Percentiles rank a stretch among this genome's conserved stretches.
These are phyloP conservation scores for Phoxinus phoxinus DNA, from an alignment of 2,113 vertebrate genomes.

Conservation along the genomic window DNA sequence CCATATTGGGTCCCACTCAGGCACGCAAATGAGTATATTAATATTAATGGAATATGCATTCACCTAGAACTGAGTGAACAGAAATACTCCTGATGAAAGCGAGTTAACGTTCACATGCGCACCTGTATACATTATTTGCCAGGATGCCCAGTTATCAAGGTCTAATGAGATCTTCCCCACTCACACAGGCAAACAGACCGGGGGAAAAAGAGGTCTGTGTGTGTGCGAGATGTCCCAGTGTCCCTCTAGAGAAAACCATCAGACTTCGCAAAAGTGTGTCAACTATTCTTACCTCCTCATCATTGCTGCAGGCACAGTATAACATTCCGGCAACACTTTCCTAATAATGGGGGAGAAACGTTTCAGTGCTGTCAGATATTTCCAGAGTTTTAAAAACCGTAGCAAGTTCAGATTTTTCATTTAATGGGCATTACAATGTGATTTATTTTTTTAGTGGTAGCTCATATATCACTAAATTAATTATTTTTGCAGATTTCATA, in stretches of 20 bases:
- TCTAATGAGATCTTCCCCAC: constrained; percentile 44
- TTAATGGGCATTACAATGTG: background rate
- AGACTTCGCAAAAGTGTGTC: constrained; percentile 47
- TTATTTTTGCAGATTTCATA: background rate
- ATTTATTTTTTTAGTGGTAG: background rate
- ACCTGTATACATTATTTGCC: constrained; percentile 38
- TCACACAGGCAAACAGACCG: background rate
- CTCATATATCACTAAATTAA: background rate
- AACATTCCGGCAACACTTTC: constrained; percentile 37
- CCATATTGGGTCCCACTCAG: constrained; percentile 53
- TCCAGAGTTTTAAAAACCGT: background rate
- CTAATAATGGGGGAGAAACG: constrained; percentile 27
- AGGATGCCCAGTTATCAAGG: constrained; percentile 47
- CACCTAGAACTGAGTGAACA: constrained; percentile 43
- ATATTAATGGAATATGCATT: constrained; percentile 48
- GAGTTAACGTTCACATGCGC: constrained; percentile 19
- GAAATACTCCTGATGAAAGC: constrained; percentile 39
- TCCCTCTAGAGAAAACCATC: constrained; percentile 38
- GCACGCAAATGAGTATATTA: constrained; percentile 51
- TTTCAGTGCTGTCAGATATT: constrained; percentile 22
- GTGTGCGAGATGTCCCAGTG: constrained; percentile 11
- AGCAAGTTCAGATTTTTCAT: background rate
- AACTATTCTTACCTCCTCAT: constrained; percentile 50
- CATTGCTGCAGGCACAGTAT: constrained; percentile 45
- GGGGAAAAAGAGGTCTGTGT: background rate